Conservation (phyloP, 2,797 vertebrate species). For the Meriones psammophilus region DNA sequence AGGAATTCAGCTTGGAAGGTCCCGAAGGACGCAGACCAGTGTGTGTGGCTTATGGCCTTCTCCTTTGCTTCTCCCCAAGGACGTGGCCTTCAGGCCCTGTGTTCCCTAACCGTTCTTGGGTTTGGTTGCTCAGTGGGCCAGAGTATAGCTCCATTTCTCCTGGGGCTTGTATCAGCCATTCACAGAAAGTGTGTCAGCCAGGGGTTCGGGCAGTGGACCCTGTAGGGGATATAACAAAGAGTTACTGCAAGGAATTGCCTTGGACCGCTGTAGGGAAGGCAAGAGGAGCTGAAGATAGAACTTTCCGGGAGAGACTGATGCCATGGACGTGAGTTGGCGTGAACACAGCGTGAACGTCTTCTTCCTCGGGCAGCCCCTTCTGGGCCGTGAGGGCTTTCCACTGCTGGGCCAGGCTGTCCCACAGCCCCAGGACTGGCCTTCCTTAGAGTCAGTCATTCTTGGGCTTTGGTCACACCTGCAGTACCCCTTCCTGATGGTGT, state of each 20-base stretch:
- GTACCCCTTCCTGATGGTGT: background rate
- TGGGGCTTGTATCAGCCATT: conserved; percentile 24
- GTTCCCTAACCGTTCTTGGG: background rate
- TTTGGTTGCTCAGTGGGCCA: background rate
- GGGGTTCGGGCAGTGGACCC: conserved; percentile 31
- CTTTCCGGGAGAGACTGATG: background rate
- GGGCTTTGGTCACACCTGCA: background rate
- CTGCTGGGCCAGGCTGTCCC: background rate
- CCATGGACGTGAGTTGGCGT: background rate
- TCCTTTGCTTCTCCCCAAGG: background rate
- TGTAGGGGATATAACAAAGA: background rate
- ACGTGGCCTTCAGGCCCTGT: background rate
- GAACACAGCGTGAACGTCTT: background rate
- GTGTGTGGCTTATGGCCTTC: background rate
- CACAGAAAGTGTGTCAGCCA: background rate
- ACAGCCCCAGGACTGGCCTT: background rate
- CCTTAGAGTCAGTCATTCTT: background rate
- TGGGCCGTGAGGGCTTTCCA: background rate
- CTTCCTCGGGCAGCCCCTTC: background rate
- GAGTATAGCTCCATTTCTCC: background rate
- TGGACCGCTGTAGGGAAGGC: background rate
- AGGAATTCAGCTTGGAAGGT: background rate
- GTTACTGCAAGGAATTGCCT: conserved; percentile 31
- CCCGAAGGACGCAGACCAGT: background rate
- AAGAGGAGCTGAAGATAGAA: background rate